These are phyloP conservation scores for Nymphalis io DNA, from an alignment of 1,140 invertebrate species.

Conservation along the genomic window DNA sequence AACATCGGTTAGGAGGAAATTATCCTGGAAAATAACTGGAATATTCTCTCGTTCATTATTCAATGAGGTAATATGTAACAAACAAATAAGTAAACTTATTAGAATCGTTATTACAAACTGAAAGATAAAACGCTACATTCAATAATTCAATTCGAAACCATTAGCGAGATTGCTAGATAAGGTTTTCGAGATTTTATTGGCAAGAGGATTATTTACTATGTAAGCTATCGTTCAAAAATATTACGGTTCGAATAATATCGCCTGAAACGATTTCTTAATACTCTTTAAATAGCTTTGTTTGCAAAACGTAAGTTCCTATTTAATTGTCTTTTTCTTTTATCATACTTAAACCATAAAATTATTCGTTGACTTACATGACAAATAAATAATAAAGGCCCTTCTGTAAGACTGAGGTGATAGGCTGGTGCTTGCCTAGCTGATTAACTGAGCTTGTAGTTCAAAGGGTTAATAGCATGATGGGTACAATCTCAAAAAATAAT, in stretches of 20 bases:
- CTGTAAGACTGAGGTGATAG: too few relatives aligned
- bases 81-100: slow-evolving; percentile 7
- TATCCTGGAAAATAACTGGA: not conserved
- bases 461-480: too few relatives aligned
- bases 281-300: too few relatives aligned
- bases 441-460: too few relatives aligned
- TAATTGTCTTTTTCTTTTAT: too few relatives aligned
- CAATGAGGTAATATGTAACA: not conserved
- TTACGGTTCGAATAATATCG: not conserved
- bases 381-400: too few relatives aligned
- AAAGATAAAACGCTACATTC: slow-evolving; percentile 16
- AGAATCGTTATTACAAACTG: not conserved
- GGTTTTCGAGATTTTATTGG: slow-evolving; percentile 20
- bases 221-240: not conserved
- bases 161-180: slow-evolving; percentile 22
- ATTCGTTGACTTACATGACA: too few relatives aligned
- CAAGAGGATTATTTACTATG: slow-evolving; percentile 12
- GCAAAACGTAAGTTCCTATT: too few relatives aligned
- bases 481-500: too few relatives aligned
- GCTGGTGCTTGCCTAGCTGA: too few relatives aligned
- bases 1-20: not conserved
- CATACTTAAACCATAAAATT: too few relatives aligned
- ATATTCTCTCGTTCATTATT: not conserved
- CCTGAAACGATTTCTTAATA: not conserved
- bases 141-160: slow-evolving; percentile 26